Evolutionary conservation across 2,888 invertebrate genomes (phyloP).

Genomic region (Hydropsyche betteni): DNA sequence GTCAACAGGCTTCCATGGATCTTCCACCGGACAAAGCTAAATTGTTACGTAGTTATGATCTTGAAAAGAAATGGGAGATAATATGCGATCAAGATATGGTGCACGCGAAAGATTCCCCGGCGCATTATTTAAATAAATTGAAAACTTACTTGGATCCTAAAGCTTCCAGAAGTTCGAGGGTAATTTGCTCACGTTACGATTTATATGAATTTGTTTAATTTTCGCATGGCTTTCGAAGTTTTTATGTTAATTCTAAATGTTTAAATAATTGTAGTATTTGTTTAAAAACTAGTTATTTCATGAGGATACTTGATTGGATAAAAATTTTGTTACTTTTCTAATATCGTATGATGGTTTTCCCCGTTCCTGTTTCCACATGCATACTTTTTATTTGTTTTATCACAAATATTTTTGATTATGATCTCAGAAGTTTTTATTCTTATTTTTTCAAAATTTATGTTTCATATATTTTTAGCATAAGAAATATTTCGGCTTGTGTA

Average conservation of each 20-base stretch:
- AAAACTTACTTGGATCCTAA: conserved; percentile 96
- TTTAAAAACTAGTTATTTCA: no score
- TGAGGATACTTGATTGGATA: no score
- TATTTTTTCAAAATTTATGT: no score
- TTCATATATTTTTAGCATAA: no score
- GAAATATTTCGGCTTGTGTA: no score
- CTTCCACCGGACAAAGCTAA: conserved; percentile 98
- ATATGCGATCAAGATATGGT: conserved; percentile 99
- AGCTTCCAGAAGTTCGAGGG: conserved; percentile 93
- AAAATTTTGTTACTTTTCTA: no score
- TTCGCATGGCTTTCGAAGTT: conserved; percentile 7
- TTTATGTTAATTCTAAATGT: neutral
- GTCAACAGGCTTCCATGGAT: conserved; percentile 96
- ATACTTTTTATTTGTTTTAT: no score
- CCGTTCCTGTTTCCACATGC: no score
- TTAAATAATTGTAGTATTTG: neutral
- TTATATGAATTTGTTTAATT: neutral
- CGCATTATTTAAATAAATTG: conserved; percentile 95
- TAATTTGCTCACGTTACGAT: conserved; percentile 66
- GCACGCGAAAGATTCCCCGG: conserved; percentile 97
- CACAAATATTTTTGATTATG: no score
- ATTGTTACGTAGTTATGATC: conserved; percentile 92
- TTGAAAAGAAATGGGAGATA: conserved; percentile 99
- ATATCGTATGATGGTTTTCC: no score
- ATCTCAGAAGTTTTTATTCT: no score